Base-by-base conservation (phyloP, 2,797 vertebrate genomes). In the Betta splendens region DNA sequence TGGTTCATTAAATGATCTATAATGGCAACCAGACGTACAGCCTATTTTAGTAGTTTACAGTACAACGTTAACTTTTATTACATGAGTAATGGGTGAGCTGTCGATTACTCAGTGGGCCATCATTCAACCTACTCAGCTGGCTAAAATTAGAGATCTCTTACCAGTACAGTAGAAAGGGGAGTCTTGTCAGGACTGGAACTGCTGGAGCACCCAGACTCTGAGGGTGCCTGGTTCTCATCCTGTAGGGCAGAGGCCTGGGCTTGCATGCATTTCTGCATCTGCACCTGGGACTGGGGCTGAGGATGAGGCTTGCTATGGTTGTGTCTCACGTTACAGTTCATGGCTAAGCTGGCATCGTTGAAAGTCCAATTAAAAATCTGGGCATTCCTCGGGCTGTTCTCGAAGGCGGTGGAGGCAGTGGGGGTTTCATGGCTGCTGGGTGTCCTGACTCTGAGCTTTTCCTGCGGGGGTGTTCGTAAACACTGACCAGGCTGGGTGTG, bases 311-410 rank as follows among this genome's bases (percentile, higher is more conserved):
- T 82, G 68, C 61, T 79, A 73, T 79, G 82, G 77, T 84, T 80
- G 72, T 79, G 76, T 81, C 66, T 83, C 59, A 50, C 53, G 68
- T 79, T 78, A 81, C 64, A 85, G 66, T 80, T 84, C 63, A 62
- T 74, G 72, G 45, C 65, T 83, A 90, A 84, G 85, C 86, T 85
- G 80, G 91, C 79, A 76, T 92, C 88, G 71, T 89, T 92, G 83
- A 65, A 72, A 64, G 55, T 81, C 80, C 87, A 80, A 36, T 61
- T 68, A 36, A 67, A 79, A 40, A 71, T 46, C 53, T 80, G 87
- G 31, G 54, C 13, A 26, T 76, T 77, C 45, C 77, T 74, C 39
- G 67, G 67, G 63, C 80, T 69, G 55, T 86, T 76, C 46, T 83
- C 76, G 20, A 56, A 18, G 42, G 72, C 12, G 5, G 75, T 66